phyloP scores from a whole-genome alignment of 2,113 vertebrate genomes.

The Sphaerodactylus townsendi region DNA sequence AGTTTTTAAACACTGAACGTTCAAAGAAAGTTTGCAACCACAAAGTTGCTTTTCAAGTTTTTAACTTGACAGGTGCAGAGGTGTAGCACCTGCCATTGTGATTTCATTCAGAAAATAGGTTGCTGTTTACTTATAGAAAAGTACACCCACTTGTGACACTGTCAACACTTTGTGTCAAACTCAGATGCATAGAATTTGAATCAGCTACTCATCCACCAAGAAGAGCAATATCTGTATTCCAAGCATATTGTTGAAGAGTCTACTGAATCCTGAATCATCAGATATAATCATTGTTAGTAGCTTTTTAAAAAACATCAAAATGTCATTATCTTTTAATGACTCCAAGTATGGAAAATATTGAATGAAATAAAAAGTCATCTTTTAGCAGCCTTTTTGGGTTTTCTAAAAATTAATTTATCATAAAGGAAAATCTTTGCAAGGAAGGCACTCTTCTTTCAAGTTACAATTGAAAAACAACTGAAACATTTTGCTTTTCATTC shows the following conservation, averaged over 20 bases:
- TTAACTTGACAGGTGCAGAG: not conserved
- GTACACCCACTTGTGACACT: not conserved
- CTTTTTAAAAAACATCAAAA: slow-evolving; percentile 62
- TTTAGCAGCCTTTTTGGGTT: slow-evolving; percentile 22
- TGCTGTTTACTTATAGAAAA: not conserved
- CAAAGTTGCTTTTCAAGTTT: not conserved
- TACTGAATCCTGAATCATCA: slow-evolving; percentile 42
- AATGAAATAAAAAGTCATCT: slow-evolving; percentile 11
- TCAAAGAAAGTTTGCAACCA: not conserved
- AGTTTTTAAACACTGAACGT: not conserved
- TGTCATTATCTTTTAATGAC: slow-evolving; percentile 45
- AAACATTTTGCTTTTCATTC: not conserved
- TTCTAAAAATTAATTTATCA: slow-evolving; percentile 28
- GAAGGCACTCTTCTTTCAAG: not conserved
- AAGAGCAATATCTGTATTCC: slow-evolving; percentile 23
- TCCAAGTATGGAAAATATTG: slow-evolving; percentile 32
- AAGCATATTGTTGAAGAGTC: slow-evolving; percentile 42
- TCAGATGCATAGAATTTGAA: not conserved
- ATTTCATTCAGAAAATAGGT: not conserved
- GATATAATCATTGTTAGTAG: slow-evolving; percentile 39
- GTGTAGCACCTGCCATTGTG: not conserved
- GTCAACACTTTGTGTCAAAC: not conserved
- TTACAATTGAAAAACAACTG: not conserved
- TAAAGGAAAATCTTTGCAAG: slow-evolving; percentile 30
- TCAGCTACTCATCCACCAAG: slow-evolving; percentile 6